These are phyloP conservation scores for Anguilla megastoma DNA, from an alignment of 2,797 vertebrate species.

Conservation along the genomic window DNA sequence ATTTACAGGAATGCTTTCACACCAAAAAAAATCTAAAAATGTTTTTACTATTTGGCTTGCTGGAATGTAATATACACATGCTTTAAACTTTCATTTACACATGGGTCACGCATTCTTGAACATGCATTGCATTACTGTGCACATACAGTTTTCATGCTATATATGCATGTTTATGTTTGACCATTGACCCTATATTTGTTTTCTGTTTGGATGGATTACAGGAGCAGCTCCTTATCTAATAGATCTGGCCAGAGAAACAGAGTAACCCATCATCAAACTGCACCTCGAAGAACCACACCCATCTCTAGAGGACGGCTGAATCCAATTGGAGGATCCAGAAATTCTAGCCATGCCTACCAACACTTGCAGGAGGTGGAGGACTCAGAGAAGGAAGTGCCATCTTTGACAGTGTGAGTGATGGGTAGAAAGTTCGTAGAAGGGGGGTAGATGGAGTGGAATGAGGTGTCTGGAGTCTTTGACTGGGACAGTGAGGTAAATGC, in stretches of 20 bases:
- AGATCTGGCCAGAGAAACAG: slow-evolving; percentile 65
- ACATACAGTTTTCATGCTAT: background rate
- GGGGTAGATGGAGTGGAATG: background rate
- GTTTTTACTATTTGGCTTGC: too few relatives aligned
- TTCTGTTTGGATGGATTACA: slow-evolving; percentile 47
- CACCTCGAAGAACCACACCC: slow-evolving; percentile 67
- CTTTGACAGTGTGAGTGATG: slow-evolving; percentile 64
- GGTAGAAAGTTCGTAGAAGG: background rate
- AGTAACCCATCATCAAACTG: slow-evolving; percentile 52
- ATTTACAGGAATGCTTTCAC: too few relatives aligned
- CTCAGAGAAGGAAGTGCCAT: slow-evolving; percentile 59
- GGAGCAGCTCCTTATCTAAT: slow-evolving; percentile 70
- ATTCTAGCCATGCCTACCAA: slow-evolving; percentile 66
- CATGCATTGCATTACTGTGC: background rate
- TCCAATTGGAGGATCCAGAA: slow-evolving; percentile 63
- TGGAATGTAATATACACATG: background rate
- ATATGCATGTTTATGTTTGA: background rate
- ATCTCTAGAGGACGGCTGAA: slow-evolving; percentile 67
- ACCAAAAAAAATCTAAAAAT: too few relatives aligned
- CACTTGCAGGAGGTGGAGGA: slow-evolving; percentile 73
- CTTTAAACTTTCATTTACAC: too few relatives aligned
- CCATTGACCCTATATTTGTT: background rate
- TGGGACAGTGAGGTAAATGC: background rate
- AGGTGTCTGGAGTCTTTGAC: background rate
- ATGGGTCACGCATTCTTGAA: background rate